Conservation (phyloP, 2,113 vertebrate genomes). For the Tympanuchus pallidicinctus region DNA sequence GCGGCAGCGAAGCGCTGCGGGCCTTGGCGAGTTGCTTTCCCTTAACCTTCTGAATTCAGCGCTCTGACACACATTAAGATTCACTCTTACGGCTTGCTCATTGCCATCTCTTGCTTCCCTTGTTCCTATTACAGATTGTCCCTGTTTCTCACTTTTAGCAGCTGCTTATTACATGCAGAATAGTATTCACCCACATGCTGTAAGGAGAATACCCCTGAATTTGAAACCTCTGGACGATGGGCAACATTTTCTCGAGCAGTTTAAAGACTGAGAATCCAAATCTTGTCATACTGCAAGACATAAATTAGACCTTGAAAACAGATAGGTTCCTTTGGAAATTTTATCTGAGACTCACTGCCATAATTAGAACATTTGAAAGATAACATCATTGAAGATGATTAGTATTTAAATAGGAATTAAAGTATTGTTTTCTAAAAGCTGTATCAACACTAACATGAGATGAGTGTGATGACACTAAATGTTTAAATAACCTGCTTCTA, state of each 20-base stretch:
- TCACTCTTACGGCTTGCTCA: not conserved
- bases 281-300: not conserved
- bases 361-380: not conserved
- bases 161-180: not conserved
- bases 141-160: not conserved
- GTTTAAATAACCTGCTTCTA: not conserved
- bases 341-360: too few relatives aligned
- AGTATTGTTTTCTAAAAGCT: too few relatives aligned
- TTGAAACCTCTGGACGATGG: not conserved
- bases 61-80: not conserved
- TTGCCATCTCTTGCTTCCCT: too few relatives aligned
- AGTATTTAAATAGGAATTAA: not conserved
- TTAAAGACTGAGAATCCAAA: not conserved
- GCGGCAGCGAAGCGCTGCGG: accelerated
- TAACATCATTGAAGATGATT: too few relatives aligned
- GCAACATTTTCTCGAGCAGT: not conserved
- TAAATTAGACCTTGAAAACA: not conserved
- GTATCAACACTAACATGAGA: not conserved
- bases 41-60: not conserved
- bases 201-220: not conserved
- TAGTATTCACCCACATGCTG: not conserved
- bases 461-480: not conserved
- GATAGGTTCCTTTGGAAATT: not conserved
- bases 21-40: not conserved
- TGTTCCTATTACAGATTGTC: not conserved